These are phyloP conservation scores for Andrena bicolor DNA, from an alignment of 2,888 invertebrate genomes.

Conservation along the genomic window DNA sequence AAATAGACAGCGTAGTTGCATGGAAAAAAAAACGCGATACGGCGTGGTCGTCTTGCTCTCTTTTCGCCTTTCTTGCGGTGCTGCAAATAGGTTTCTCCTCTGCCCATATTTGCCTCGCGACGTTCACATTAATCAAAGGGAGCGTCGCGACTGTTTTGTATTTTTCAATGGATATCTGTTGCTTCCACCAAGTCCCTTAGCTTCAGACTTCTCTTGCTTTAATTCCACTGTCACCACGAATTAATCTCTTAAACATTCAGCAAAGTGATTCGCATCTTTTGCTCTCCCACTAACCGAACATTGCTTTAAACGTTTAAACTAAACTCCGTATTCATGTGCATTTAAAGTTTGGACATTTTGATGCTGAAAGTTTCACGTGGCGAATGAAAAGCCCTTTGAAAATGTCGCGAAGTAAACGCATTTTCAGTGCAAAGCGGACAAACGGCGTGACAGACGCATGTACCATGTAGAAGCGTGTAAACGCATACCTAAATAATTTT, in stretches of 20 bases:
- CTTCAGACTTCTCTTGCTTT: no score
- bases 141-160: neutral
- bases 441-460: neutral
- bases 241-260: no score
- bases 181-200: no score
- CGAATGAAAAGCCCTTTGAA: neutral
- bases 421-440: neutral
- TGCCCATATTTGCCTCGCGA: slow-evolving; percentile 57
- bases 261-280: no score
- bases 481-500: slow-evolving; percentile 36
- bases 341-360: no score
- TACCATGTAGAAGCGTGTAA: neutral
- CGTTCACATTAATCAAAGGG: slow-evolving; percentile 28
- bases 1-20: slow-evolving; percentile 16
- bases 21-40: neutral
- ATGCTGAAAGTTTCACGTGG: neutral
- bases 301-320: no score
- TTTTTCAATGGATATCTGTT: neutral
- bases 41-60: slow-evolving; percentile 2
- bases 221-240: no score
- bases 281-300: no score
- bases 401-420: neutral
- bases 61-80: slow-evolving; percentile 27
- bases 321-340: no score
- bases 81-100: slow-evolving; percentile 45